Evolutionary conservation across 2,888 invertebrate genomes (phyloP).

Genomic region (Deilephila elpenor): DNA sequence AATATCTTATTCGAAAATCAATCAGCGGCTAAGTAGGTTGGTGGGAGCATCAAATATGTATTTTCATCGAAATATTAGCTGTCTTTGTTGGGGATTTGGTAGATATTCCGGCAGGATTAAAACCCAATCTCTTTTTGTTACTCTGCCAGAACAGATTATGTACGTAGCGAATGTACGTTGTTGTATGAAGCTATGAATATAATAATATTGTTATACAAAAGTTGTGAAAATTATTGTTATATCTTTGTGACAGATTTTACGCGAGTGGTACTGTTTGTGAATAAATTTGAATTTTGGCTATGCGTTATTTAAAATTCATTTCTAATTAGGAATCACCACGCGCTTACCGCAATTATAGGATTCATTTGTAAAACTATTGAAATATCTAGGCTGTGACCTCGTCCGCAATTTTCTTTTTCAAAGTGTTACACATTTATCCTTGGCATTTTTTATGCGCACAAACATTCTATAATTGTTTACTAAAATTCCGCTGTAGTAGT

Average conservation of each 20-base stretch:
- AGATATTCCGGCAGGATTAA: slow-evolving; percentile 68
- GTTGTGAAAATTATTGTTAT: slow-evolving; percentile 53
- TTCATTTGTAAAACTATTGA: neutral
- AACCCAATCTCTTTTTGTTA: slow-evolving; percentile 70
- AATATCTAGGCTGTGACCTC: neutral
- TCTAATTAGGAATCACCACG: no score
- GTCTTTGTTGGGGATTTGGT: slow-evolving; percentile 55
- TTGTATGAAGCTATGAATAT: slow-evolving; percentile 50
- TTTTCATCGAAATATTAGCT: slow-evolving; percentile 56
- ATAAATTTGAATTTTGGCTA: slow-evolving; percentile 32
- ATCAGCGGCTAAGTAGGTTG: slow-evolving; percentile 54
- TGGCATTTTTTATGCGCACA: neutral
- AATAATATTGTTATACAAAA: slow-evolving; percentile 50
- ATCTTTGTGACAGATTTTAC: slow-evolving; percentile 42
- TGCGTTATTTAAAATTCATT: neutral
- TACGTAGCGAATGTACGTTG: slow-evolving; percentile 51
- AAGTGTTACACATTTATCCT: neutral
- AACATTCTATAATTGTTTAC: neutral
- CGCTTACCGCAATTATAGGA: neutral
- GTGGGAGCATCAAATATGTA: slow-evolving; percentile 55
- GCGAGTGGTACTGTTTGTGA: slow-evolving; percentile 42
- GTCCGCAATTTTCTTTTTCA: neutral
- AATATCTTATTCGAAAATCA: slow-evolving; percentile 52
- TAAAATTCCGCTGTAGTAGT: neutral
- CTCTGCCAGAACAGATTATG: slow-evolving; percentile 64